Percentiles rank a stretch among this genome's conserved stretches.
Conservation (phyloP, 2,797 vertebrate genomes). For the Gymnothorax reevesii region DNA sequence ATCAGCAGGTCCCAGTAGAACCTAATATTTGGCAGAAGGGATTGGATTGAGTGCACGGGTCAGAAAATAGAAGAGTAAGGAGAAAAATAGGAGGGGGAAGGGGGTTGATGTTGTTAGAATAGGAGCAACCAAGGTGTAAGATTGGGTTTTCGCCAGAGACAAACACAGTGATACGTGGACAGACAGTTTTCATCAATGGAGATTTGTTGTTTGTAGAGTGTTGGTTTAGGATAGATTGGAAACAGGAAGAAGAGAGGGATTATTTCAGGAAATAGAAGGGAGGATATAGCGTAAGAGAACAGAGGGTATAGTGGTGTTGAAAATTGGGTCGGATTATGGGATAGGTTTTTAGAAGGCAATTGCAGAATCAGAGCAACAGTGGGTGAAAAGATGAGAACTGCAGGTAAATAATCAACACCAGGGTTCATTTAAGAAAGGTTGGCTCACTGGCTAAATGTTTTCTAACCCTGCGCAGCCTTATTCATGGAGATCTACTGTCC, state of each 20-base stretch:
- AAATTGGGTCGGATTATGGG: not conserved
- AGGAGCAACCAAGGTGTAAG: not conserved
- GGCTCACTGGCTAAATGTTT: not conserved
- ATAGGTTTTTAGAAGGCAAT: not conserved
- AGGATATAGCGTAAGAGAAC: not conserved
- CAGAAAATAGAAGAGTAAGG: not conserved
- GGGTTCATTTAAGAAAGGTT: not conserved
- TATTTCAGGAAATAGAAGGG: not conserved
- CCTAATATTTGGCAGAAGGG: conserved; percentile 60
- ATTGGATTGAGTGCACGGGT: not conserved
- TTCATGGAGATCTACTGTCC: no score
- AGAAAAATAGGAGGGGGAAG: no score
- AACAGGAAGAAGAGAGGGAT: not conserved
- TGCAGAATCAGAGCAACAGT: not conserved
- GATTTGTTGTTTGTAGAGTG: not conserved
- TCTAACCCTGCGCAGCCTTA: no score
- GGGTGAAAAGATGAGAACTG: not conserved
- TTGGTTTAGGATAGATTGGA: not conserved
- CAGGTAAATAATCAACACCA: not conserved
- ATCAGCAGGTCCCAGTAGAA: conserved; percentile 98
- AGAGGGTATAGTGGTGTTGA: not conserved
- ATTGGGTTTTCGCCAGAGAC: not conserved
- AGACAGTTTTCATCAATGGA: not conserved
- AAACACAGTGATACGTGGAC: not conserved
- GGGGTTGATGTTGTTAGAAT: not conserved